These are phyloP conservation scores for Megalops atlanticus DNA, from an alignment of 2,113 vertebrate genomes.

Conservation along the genomic window DNA sequence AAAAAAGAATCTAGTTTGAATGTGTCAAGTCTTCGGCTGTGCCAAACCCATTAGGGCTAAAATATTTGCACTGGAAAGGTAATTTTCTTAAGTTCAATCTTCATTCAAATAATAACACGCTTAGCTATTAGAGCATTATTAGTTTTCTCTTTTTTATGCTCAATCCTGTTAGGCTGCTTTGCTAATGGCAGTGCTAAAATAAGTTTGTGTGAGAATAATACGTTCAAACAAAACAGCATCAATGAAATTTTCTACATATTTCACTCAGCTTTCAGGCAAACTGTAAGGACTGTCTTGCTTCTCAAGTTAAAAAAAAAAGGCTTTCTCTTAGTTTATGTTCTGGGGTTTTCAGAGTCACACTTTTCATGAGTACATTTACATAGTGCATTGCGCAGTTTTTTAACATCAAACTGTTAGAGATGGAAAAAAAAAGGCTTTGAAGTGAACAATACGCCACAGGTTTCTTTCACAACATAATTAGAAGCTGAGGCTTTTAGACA, in stretches of 20 bases:
- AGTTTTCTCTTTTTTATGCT: not conserved
- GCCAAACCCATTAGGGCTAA: too few relatives aligned
- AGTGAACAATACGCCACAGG: not conserved
- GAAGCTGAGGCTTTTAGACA: not conserved
- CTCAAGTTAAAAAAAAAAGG: not conserved
- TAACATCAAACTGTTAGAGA: not conserved
- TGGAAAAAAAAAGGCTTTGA: not conserved
- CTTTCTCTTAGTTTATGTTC: not conserved
- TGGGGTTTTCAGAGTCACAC: not conserved
- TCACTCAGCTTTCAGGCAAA: not conserved
- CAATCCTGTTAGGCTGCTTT: not conserved
- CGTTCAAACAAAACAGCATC: not conserved
- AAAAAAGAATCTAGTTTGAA: not conserved
- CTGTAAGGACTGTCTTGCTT: not conserved
- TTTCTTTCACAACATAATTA: not conserved
- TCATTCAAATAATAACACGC: not conserved
- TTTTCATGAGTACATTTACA: not conserved
- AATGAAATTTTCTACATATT: not conserved
- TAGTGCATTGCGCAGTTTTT: not conserved
- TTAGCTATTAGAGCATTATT: not conserved
- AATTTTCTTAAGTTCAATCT: not conserved
- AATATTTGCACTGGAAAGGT: not conserved
- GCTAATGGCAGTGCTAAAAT: not conserved
- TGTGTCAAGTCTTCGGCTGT: not conserved
- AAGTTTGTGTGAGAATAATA: not conserved